Conservation (phyloP, 2,888 invertebrate genomes). For the Polymixis flavicincta region DNA sequence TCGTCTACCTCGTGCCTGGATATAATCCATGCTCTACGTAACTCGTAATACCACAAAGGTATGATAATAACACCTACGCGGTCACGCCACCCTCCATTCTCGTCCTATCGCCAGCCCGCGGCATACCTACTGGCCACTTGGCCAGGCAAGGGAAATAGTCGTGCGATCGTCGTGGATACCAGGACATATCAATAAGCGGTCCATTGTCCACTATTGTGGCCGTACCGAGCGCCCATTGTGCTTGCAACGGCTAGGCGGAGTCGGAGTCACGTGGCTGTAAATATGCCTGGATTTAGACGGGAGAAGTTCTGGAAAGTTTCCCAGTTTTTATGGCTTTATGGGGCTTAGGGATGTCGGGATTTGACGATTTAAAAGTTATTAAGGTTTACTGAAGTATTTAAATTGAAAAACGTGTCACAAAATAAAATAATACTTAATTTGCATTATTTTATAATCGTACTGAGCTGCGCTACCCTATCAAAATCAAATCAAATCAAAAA, state of each 20-base stretch:
- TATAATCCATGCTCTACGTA: background rate
- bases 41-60: background rate
- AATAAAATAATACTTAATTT: background rate
- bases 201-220: conserved; percentile 56
- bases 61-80: background rate
- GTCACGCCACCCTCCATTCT: conserved; percentile 44
- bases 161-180: conserved; percentile 47
- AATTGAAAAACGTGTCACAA: background rate
- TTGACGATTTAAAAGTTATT: background rate
- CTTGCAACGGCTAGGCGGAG: conserved; percentile 26
- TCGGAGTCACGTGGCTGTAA: conserved; percentile 48
- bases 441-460: background rate
- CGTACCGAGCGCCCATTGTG: conserved; percentile 57
- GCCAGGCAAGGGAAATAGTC: conserved; percentile 44
- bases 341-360: background rate
- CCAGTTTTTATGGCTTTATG: too few species aligned
- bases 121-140: conserved; percentile 25
- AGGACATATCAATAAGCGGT: conserved; percentile 60
- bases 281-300: conserved; percentile 40
- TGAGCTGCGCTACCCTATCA: background rate
- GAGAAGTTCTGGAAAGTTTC: conserved; percentile 34
- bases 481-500: too few species aligned
- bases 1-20: background rate
- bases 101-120: conserved; percentile 3
- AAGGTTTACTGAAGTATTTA: background rate